Base-by-base conservation (phyloP, 2,113 vertebrate species). In the Arizona elegans region DNA sequence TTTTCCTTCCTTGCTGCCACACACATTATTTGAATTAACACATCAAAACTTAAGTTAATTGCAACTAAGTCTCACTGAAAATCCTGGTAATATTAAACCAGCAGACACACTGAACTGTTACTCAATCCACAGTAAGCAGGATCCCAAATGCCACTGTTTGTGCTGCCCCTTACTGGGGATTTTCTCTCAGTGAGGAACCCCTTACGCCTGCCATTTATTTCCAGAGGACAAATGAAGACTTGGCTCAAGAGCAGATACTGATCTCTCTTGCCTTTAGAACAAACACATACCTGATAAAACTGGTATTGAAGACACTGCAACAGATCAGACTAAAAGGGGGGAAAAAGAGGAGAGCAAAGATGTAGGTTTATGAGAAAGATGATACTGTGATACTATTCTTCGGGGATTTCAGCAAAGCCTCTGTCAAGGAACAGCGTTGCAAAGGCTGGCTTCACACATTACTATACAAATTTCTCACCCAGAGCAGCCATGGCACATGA, bases 301-400 rank as follows among this genome's bases (percentile, higher is more conserved):
- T 98, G 97, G 96, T 97, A 97, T 95, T 97, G 97, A 70, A 98
- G 97, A 96, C 97, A 97, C 58, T 97, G 97, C 91, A 97, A 96
- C 92, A 98, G 96, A 94, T 97, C 97, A 62, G 97, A 97, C 97
- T 98, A 95, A 95, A 5, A 90, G 85, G 89, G 43, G 29, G 86
- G 89, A 93, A 54, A 90, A 93, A 93, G 92, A 93, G 89, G 95
- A 90, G 24, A 92, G 70, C 65, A 2, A 2, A 93, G 87, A 92
- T 55, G 47, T 43, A 88, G 92, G 65, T 29, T 93, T 59, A 91
- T 56, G 93, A 90, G 65, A 86, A 91, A 92, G 33, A 87, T 21
- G 59, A 65, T 47, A 62, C 52, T 6, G 29, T n/a, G 53, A 54
- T 24, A 52, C 54, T 23, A 56, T 29, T 24, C 52, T 15, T 29